Conservation (phyloP, 2,888 invertebrate species). For the Apotomis betuletana region DNA sequence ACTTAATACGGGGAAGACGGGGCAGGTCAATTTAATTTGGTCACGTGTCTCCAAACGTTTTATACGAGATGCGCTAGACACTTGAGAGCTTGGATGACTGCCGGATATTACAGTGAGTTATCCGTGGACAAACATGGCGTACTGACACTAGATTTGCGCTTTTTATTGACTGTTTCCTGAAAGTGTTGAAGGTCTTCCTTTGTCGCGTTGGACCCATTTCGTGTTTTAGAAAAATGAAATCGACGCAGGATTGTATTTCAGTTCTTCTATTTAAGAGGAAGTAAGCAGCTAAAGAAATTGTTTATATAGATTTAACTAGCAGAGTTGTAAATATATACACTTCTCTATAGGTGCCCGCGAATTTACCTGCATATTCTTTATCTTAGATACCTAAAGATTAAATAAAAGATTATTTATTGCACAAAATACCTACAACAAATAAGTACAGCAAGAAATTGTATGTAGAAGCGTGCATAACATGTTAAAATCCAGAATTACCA, state of each 20-base stretch:
- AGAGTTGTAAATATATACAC: no score
- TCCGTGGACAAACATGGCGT: constrained; percentile 48
- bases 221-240: not conserved
- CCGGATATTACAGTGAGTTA: constrained; percentile 60
- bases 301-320: no score
- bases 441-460: no score
- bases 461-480: no score
- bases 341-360: no score
- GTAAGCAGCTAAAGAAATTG: no score
- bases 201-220: not conserved
- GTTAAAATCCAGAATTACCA: no score
- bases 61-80: constrained; percentile 59
- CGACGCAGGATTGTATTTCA: no score
- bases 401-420: no score
- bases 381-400: no score
- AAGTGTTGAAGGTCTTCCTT: constrained; percentile 25
- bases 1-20: constrained; percentile 48
- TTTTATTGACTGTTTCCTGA: constrained; percentile 32
- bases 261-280: not conserved
- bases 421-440: no score
- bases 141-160: constrained; percentile 32
- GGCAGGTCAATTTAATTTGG: constrained; percentile 46
- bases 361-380: no score
- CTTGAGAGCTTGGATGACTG: constrained; percentile 55
- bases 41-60: constrained; percentile 51